Percentiles rank a stretch among this genome's conserved stretches.
phyloP scores from a whole-genome alignment of 2,888 invertebrate genomes.

The Lampropteryx suffumata region DNA sequence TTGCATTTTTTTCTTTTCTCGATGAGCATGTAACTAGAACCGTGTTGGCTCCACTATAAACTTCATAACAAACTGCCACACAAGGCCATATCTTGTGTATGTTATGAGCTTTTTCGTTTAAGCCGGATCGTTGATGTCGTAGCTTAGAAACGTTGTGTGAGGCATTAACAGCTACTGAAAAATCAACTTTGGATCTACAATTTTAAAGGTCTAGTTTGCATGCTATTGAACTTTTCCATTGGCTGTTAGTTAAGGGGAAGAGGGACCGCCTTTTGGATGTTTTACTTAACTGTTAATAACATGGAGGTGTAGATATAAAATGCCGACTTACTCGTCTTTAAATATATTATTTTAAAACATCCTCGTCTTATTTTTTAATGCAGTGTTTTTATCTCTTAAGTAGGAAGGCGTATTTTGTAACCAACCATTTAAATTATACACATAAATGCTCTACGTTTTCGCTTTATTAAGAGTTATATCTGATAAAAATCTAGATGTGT shows the following conservation, averaged over 20 bases:
- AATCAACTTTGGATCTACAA: conserved; percentile 18
- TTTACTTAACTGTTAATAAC: conserved; percentile 73
- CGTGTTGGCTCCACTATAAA: conserved; percentile 75
- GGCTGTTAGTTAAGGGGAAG: conserved; percentile 44
- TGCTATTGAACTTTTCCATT: conserved; percentile 27
- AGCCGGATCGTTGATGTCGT: conserved; percentile 45
- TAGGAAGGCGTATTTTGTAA: not conserved
- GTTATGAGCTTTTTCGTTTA: conserved; percentile 81
- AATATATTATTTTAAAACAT: conserved; percentile 57
- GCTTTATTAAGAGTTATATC: too few species aligned
- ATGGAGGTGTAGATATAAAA: conserved; percentile 68
- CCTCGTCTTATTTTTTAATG: conserved; percentile 35
- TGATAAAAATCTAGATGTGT: too few species aligned
- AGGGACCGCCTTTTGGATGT: conserved; percentile 67
- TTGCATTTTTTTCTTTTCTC: conserved; percentile 58
- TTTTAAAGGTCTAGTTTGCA: conserved; percentile 44
- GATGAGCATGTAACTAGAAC: conserved; percentile 72
- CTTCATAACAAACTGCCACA: conserved; percentile 81
- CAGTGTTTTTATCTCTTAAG: not conserved
- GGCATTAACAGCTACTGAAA: conserved; percentile 32
- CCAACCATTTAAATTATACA: too few species aligned
- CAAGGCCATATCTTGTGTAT: conserved; percentile 77
- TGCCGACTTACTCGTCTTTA: conserved; percentile 54
- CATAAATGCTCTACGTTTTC: too few species aligned
- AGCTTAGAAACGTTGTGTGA: conserved; percentile 40